Conservation (phyloP, 2,113 vertebrate species). For the Leucopternis melanops region DNA sequence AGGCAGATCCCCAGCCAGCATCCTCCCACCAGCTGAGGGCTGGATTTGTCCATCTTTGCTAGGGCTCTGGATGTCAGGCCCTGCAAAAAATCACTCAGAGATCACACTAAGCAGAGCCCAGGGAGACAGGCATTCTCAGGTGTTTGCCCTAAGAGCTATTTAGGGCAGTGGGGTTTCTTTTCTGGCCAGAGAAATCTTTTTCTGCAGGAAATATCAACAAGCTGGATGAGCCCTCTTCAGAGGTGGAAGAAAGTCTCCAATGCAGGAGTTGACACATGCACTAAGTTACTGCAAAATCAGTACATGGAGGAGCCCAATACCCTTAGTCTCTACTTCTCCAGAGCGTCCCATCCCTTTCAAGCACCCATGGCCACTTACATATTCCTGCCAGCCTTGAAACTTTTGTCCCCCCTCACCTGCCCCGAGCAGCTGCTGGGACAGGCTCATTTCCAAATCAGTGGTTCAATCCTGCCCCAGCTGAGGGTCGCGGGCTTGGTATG, state of each 20-base stretch:
- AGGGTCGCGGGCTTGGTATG: neutral
- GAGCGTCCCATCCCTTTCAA: neutral
- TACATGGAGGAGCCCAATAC: neutral
- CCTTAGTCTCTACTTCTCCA: neutral
- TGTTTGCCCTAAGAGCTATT: neutral
- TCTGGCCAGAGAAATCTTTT: neutral
- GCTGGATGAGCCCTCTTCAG: neutral
- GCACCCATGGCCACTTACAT: rapidly evolving
- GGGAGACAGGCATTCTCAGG: neutral
- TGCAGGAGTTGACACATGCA: rapidly evolving
- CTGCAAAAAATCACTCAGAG: neutral
- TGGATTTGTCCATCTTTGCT: neutral
- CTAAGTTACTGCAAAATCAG: neutral
- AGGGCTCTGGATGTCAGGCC: neutral
- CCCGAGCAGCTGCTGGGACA: neutral
- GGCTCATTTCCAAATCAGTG: neutral
- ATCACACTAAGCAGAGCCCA: neutral
- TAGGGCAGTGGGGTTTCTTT: neutral
- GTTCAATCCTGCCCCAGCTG: neutral
- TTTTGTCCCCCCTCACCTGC: neutral
- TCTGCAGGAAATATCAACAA: neutral
- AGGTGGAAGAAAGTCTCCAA: neutral
- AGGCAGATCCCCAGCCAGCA: neutral
- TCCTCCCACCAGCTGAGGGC: neutral
- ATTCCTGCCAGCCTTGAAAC: neutral